Evolutionary conservation across 2,113 vertebrate genomes (phyloP), one percentile per base, ranked within the genome.

Genomic region (Tursiops truncatus): DNA sequence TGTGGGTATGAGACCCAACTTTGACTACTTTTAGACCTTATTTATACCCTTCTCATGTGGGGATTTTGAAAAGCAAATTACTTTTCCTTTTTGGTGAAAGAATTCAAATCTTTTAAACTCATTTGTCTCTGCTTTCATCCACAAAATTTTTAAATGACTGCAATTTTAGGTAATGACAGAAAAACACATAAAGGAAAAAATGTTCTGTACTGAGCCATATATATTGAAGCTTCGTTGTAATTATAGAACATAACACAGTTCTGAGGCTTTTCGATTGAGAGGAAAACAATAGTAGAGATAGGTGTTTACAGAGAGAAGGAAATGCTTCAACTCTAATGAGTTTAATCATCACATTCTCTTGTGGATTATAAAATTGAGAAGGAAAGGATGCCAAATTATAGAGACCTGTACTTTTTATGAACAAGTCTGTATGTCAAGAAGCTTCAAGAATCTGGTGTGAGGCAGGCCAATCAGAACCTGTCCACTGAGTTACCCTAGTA

Each of bases 81-180:
- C 15, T 84, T 96, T 71, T 85, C 31, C n/a, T 53, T 94, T 94
- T 77, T 33, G 73, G 31, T 82, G 20, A 94, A 92, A 92, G 67
- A 90, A 92, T 76, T 95, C 14, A 62, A 28, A 83, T 87, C 90
- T 70, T 13, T 65, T 92, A 83, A 89, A 89, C 58, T 96, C 41
- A 68, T 41, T 76, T 94, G 50, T 36, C 77, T 91, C 58, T 77
- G 17, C 23, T 79, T 87, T 83, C 71, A 41, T 92, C 58, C 28
- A 68, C 56, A 73, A 62, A 82, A 50, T 36, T 94, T 96, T 87
- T 83, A 63, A 92, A 87, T 96, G 63, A 50, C 28, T 92, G 9
- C 21, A 83, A 20, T 89, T 71, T 96, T 38, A 90, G 11, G 3
- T 71, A 74, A 80, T 84, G 70, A 88, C 8, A 88, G 33, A 95